A percentile compares a stretch with the other conserved stretches of the same genome.
Evolutionary conservation across 2,797 vertebrate genomes (phyloP).

Genomic region (Neoniphon sammara): DNA sequence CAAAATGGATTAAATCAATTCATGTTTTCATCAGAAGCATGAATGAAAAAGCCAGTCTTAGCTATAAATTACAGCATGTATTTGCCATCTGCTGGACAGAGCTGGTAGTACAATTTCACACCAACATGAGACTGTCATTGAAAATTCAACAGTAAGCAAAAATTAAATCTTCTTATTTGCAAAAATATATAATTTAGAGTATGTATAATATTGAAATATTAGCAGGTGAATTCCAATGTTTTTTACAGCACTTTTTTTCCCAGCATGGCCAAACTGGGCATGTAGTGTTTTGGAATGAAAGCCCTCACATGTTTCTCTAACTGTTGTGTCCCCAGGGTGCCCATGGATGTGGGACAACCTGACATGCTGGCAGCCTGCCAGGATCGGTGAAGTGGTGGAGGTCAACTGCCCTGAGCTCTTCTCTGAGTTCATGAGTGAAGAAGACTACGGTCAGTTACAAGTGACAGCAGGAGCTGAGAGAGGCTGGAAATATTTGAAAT

Average conservation of each 20-base stretch:
- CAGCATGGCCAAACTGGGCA: background rate
- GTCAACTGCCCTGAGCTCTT: constrained; percentile 93
- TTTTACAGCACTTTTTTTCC: too few relatives aligned
- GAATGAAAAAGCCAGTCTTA: too few relatives aligned
- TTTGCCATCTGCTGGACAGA: constrained; percentile 40
- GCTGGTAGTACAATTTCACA: background rate
- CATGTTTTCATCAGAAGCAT: too few relatives aligned
- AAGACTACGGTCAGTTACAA: constrained; percentile 81
- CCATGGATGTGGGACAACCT: constrained; percentile 96
- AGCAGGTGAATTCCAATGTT: background rate
- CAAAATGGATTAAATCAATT: constrained; percentile 74
- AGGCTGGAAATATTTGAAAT: too few relatives aligned
- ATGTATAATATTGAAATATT: constrained; percentile 1
- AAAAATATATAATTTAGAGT: too few relatives aligned
- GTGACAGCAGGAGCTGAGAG: too few relatives aligned
- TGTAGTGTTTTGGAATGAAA: background rate
- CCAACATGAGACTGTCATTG: background rate
- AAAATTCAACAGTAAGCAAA: too few relatives aligned
- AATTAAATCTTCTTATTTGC: too few relatives aligned
- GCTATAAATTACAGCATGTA: constrained; percentile 79
- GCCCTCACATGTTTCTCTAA: background rate
- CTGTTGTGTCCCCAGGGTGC: constrained; percentile 82
- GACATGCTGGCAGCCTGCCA: constrained; percentile 92
- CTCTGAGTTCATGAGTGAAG: constrained; percentile 85
- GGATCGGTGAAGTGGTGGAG: constrained; percentile 87